These are phyloP conservation scores for Cephus runcator DNA, from an alignment of 2,888 invertebrate species.

Conservation along the genomic window DNA sequence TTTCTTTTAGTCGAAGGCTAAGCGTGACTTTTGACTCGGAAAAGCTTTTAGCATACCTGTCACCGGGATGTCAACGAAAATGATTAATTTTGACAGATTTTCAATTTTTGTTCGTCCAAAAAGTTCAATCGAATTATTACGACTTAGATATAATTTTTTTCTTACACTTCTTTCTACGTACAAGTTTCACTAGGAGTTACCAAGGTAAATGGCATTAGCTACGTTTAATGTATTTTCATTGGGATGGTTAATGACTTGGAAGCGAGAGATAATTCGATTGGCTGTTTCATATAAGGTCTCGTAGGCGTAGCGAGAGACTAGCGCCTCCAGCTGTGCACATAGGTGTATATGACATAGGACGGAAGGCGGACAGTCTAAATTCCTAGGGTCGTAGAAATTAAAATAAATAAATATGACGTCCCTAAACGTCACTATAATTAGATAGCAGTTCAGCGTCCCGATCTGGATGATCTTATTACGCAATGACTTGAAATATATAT, in stretches of 20 bases:
- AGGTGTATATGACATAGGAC: not conserved
- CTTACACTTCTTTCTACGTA: not conserved
- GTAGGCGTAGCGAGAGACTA: not conserved
- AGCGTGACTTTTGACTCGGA: not conserved
- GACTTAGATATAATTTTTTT: too few species aligned
- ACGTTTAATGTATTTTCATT: not conserved
- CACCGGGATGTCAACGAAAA: too few species aligned
- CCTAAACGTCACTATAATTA: not conserved
- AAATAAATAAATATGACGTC: slow-evolving; percentile 3
- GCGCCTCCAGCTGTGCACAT: not conserved
- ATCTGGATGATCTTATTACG: not conserved
- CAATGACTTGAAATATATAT: not conserved
- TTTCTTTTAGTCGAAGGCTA: too few species aligned
- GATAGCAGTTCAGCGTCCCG: not conserved
- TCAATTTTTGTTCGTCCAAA: too few species aligned
- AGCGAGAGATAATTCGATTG: not conserved
- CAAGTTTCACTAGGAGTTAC: not conserved
- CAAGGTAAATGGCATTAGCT: not conserved
- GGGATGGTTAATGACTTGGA: not conserved
- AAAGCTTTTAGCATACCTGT: not conserved
- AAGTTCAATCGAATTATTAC: too few species aligned
- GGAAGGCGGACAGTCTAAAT: not conserved
- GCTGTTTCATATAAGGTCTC: not conserved
- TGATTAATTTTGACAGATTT: too few species aligned
- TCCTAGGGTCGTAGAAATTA: not conserved